These are phyloP conservation scores for Tanytarsus gracilentus DNA, from an alignment of 2,888 invertebrate genomes.

Conservation along the genomic window DNA sequence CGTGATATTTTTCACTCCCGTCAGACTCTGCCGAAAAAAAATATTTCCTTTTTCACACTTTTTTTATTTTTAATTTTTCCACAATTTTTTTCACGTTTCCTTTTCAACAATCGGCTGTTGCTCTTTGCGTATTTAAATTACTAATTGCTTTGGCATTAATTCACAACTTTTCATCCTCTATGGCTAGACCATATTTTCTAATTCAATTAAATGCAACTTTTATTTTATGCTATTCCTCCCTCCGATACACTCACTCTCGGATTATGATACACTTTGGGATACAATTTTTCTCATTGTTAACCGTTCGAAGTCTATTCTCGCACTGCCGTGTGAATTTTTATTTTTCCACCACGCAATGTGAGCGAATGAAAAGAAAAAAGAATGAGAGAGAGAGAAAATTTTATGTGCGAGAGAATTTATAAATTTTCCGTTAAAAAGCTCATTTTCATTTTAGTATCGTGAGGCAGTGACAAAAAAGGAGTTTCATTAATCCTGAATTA, in stretches of 20 bases:
- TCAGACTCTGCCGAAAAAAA: constrained; percentile 1
- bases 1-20: constrained; percentile 12
- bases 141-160: constrained; percentile 20
- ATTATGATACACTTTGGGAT: neutral
- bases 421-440: neutral
- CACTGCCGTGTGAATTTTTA: constrained; percentile 7
- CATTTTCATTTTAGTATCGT: neutral
- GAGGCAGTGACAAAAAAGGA: too few relatives aligned
- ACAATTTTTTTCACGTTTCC: neutral
- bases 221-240: neutral
- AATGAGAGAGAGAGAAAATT: neutral
- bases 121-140: too few relatives aligned
- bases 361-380: too few relatives aligned
- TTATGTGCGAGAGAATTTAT: neutral
- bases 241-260: neutral
- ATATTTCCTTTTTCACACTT: neutral
- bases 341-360: neutral
- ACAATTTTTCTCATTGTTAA: constrained; percentile 19
- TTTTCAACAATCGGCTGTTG: too few relatives aligned
- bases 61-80: neutral
- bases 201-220: constrained; percentile 24
- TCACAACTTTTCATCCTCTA: neutral
- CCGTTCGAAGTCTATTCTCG: constrained; percentile 28
- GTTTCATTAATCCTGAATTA: too few relatives aligned
- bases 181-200: constrained; percentile 24